These are phyloP conservation scores for Calidris pygmaea DNA, from an alignment of 2,113 vertebrate species.

Conservation along the genomic window DNA sequence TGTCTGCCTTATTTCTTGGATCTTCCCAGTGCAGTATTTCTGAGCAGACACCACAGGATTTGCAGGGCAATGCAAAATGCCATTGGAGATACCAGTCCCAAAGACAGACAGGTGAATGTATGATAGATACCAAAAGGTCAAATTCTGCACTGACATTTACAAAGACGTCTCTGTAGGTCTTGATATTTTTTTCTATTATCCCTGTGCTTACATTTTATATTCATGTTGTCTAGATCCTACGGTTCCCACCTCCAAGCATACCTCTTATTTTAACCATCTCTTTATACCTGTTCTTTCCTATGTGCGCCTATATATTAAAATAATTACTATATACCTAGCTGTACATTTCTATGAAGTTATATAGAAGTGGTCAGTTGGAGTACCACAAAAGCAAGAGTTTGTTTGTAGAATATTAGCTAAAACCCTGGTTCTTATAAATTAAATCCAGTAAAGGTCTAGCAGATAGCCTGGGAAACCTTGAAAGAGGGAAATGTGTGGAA, in stretches of 20 bases:
- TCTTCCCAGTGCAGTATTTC: not conserved
- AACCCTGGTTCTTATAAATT: not conserved
- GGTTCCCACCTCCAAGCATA: not conserved
- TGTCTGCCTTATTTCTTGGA: not conserved
- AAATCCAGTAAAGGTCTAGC: not conserved
- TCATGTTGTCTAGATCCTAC: slow-evolving; percentile 15
- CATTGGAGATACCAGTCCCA: slow-evolving; percentile 9
- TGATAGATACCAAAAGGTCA: slow-evolving; percentile 62
- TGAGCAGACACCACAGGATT: not conserved
- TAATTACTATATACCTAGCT: not conserved
- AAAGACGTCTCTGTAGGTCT: slow-evolving; percentile 39
- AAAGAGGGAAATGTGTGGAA: not conserved
- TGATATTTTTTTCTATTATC: slow-evolving; percentile 54
- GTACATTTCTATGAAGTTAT: not conserved
- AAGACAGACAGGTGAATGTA: slow-evolving; percentile 41
- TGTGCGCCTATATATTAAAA: not conserved
- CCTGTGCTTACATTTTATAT: slow-evolving; percentile 38
- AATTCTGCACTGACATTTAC: slow-evolving; percentile 62
- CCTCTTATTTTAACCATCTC: not conserved
- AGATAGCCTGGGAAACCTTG: not conserved
- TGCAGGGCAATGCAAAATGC: slow-evolving; percentile 22
- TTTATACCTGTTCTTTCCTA: not conserved
- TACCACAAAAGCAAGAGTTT: not conserved
- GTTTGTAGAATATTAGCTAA: not conserved
- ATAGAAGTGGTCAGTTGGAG: not conserved